phyloP scores from a whole-genome alignment of 2,113 vertebrate genomes.

The pig (Sus scrofa) region DNA sequence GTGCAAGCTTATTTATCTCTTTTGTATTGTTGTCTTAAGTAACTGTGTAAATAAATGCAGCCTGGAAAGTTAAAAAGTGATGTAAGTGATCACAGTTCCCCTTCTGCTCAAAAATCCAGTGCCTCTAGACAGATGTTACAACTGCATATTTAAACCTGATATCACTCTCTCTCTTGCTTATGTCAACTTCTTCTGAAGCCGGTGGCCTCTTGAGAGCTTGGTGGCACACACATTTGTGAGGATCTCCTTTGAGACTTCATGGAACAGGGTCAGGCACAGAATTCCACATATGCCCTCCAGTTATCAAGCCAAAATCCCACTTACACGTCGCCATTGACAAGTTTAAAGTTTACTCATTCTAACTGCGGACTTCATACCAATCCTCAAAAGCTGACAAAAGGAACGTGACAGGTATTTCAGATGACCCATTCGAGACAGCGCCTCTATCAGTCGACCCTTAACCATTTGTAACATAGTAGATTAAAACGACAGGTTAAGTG shows the following conservation, averaged over 20 bases:
- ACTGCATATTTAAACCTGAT: constrained; percentile 60
- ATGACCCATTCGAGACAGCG: constrained; percentile 42
- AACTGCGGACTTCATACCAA: background rate
- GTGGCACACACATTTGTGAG: background rate
- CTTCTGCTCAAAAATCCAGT: constrained; percentile 81
- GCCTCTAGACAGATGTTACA: constrained; percentile 80
- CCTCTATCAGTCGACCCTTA: constrained; percentile 74
- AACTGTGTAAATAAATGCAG: constrained; percentile 83
- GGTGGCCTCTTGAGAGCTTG: constrained; percentile 48
- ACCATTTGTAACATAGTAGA: constrained; percentile 54
- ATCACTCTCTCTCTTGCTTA: constrained; percentile 37
- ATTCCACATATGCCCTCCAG: background rate
- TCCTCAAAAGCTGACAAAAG: background rate
- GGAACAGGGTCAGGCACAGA: constrained; percentile 53
- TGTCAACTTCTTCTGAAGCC: constrained; percentile 48
- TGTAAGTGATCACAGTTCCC: constrained; percentile 69
- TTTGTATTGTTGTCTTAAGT: constrained; percentile 83
- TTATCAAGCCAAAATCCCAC: background rate
- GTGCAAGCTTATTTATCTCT: constrained; percentile 80
- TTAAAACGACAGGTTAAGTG: constrained; percentile 81
- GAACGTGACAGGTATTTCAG: background rate
- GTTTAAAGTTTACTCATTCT: background rate
- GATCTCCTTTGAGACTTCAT: constrained; percentile 46
- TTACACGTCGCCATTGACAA: background rate
- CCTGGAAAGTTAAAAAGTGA: constrained; percentile 70